A percentile compares a stretch with the other conserved stretches of the same genome.
phyloP scores from a whole-genome alignment of 37 sponge, comb jelly and placozoan genomes.

The Axinella damicornis region DNA sequence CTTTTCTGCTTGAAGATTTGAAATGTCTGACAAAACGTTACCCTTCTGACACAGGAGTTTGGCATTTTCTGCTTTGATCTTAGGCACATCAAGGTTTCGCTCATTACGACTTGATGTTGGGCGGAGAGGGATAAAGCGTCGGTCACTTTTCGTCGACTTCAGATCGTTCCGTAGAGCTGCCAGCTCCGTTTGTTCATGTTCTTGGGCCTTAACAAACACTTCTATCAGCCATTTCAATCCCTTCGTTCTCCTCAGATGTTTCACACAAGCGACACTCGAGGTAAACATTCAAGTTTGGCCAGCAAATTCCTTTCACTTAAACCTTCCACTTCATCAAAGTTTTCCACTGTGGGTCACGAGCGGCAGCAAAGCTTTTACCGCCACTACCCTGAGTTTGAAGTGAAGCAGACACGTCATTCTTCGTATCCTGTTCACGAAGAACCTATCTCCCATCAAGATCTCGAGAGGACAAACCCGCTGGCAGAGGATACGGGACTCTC shows the following conservation, averaged over 20 bases:
- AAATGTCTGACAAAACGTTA: background rate
- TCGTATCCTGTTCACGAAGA: conserved; percentile 1
- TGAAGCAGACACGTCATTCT: too few species aligned
- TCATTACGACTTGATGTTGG: conserved; percentile 29
- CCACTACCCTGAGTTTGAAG: too few species aligned
- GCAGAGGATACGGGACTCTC: background rate
- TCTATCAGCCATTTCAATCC: conserved; percentile 12
- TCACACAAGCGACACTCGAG: conserved; percentile 39
- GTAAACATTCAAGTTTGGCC: background rate
- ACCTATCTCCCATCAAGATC: conserved; percentile 54
- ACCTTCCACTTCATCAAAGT: too few species aligned
- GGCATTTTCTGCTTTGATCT: background rate
- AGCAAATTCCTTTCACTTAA: background rate
- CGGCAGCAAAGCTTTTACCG: too few species aligned
- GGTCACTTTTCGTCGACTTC: conserved; percentile 2
- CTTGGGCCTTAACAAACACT: conserved; percentile 30
- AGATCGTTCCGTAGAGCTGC: conserved; percentile 14
- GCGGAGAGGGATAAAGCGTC: background rate
- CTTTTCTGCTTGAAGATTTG: conserved; percentile 6
- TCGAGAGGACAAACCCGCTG: conserved; percentile 26
- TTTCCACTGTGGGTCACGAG: too few species aligned
- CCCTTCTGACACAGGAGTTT: conserved; percentile 26
- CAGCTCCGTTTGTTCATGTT: conserved; percentile 26
- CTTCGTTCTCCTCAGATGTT: conserved; percentile 24
- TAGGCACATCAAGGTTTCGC: conserved; percentile 13